Evolutionary conservation across 1,140 invertebrate genomes (phyloP).

Genomic region (Helicorthomorpha holstii): DNA sequence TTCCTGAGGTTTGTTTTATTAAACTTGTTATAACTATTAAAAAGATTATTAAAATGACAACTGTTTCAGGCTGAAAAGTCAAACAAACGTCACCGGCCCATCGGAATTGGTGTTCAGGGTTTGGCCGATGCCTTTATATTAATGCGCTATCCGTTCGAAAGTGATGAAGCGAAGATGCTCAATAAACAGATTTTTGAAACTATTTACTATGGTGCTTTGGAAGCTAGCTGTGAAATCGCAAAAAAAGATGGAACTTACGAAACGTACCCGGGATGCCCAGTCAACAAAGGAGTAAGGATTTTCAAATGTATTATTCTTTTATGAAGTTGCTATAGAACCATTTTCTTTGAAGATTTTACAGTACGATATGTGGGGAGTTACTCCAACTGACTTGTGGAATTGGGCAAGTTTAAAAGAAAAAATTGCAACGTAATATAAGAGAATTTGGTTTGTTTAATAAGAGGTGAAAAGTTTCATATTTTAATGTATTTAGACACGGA

Average conservation of each 20-base stretch:
- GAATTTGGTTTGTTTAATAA: neutral
- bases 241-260: conserved; percentile 71
- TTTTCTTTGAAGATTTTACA: conserved; percentile 54
- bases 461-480: neutral
- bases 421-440: conserved; percentile 47
- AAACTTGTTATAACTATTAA: no score
- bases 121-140: conserved; percentile 92
- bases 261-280: conserved; percentile 77
- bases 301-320: conserved; percentile 1
- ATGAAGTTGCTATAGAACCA: no score
- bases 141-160: conserved; percentile 85
- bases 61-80: conserved; percentile 49
- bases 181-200: conserved; percentile 98
- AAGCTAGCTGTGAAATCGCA: conserved; percentile 91
- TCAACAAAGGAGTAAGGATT: conserved; percentile 66
- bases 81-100: conserved; percentile 84
- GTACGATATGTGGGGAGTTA: conserved; percentile 95
- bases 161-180: conserved; percentile 60
- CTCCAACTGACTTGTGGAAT: conserved; percentile 74
- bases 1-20: conserved; percentile 50
- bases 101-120: conserved; percentile 91
- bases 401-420: conserved; percentile 70
- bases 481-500: conserved; percentile 61
- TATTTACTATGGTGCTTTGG: conserved; percentile 90
- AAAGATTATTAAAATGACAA: no score